Evolutionary conservation across 2,113 vertebrate genomes (phyloP).

Genomic region (Hymenochirus boettgeri): DNA sequence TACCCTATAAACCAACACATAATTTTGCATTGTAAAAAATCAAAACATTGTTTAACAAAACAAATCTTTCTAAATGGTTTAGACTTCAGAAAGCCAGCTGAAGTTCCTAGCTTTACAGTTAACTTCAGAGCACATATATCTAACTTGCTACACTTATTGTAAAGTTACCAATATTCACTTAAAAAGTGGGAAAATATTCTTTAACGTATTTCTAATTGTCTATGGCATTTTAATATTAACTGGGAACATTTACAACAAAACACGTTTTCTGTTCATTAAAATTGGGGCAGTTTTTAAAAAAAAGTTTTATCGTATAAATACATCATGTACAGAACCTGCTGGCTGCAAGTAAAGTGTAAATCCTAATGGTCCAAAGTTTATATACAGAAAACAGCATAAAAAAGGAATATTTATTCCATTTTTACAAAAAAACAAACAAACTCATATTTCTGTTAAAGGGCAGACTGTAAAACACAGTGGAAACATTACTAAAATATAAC

Average conservation of each 20-base stretch:
- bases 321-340: too few relatives aligned
- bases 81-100: constrained; percentile 47
- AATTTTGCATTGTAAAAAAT: constrained; percentile 44
- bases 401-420: too few relatives aligned
- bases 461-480: too few relatives aligned
- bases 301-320: too few relatives aligned
- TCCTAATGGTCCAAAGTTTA: too few relatives aligned
- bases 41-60: constrained; percentile 60
- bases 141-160: constrained; percentile 51
- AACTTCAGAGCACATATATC: constrained; percentile 59
- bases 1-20: constrained; percentile 49
- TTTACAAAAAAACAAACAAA: too few relatives aligned
- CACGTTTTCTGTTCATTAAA: not conserved
- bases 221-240: constrained; percentile 63
- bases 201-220: constrained; percentile 60
- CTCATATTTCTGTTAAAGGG: too few relatives aligned
- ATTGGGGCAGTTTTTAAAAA: not conserved
- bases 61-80: constrained; percentile 46
- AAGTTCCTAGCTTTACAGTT: constrained; percentile 57
- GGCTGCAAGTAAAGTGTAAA: too few relatives aligned
- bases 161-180: constrained; percentile 53
- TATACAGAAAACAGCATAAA: too few relatives aligned
- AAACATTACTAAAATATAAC: too few relatives aligned
- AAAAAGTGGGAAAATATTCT: constrained; percentile 56
- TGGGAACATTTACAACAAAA: constrained; percentile 38